A percentile compares a stretch with the other conserved stretches of the same genome.
phyloP scores from a whole-genome alignment of 1,140 invertebrate genomes.

The Papilio xuthus region DNA sequence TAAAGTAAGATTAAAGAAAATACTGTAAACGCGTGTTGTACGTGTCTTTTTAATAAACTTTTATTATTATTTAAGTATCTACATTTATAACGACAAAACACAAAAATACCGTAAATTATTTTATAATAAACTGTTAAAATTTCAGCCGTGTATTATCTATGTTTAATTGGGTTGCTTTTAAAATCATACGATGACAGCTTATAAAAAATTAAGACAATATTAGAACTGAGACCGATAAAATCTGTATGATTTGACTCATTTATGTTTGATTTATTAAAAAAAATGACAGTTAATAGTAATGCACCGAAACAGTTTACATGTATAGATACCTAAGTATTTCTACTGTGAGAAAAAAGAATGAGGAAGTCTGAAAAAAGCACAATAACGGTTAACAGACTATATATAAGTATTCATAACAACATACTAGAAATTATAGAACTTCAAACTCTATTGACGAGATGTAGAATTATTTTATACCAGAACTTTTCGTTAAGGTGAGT shows the following conservation, averaged over 20 bases:
- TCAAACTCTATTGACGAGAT: background rate
- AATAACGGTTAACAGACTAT: too few species aligned
- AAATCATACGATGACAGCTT: background rate
- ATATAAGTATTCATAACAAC: too few species aligned
- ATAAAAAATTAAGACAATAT: background rate
- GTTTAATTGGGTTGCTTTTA: constrained; percentile 38
- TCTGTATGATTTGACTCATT: too few species aligned
- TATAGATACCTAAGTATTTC: too few species aligned
- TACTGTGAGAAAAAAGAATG: too few species aligned
- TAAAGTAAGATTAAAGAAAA: constrained; percentile 75
- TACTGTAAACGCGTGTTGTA: constrained; percentile 78
- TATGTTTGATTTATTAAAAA: too few species aligned
- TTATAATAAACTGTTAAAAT: constrained; percentile 80
- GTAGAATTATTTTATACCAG: background rate
- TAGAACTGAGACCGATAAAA: too few species aligned
- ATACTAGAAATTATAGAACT: background rate
- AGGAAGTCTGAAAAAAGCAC: too few species aligned
- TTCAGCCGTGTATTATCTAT: constrained; percentile 65
- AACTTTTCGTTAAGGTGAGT: background rate
- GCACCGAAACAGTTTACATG: too few species aligned
- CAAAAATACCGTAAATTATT: constrained; percentile 70
- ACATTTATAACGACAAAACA: constrained; percentile 75
- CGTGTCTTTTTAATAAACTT: constrained; percentile 76
- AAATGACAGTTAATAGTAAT: too few species aligned
- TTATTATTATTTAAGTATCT: constrained; percentile 69